A percentile compares a stretch with the other conserved stretches of the same genome.
phyloP scores from a whole-genome alignment of 2,113 vertebrate genomes.

The Aphyosemion australe region DNA sequence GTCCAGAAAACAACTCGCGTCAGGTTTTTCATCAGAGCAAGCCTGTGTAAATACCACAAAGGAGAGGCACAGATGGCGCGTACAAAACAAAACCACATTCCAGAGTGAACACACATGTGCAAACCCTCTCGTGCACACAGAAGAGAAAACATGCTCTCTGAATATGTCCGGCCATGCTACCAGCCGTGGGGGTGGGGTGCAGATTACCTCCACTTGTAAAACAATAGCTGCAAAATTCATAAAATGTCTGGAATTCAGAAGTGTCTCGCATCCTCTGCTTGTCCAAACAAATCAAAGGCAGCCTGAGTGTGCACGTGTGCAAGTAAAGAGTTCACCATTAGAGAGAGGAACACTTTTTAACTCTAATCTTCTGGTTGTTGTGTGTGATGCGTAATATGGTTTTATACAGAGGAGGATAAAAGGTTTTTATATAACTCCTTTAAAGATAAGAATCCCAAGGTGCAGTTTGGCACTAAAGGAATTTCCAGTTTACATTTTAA shows the following conservation, averaged over 20 bases:
- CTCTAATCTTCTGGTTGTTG: neutral
- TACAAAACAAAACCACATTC: constrained; percentile 70
- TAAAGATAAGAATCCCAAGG: too few relatives aligned
- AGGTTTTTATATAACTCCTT: too few relatives aligned
- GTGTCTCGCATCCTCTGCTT: constrained; percentile 39
- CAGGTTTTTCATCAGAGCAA: constrained; percentile 44
- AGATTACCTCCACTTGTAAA: constrained; percentile 58
- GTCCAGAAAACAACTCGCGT: constrained; percentile 41
- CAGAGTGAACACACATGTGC: constrained; percentile 71
- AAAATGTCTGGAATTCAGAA: constrained; percentile 71
- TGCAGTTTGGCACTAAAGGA: too few relatives aligned
- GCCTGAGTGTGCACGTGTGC: constrained; percentile 23
- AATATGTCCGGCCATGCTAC: constrained; percentile 61
- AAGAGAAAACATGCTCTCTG: constrained; percentile 31
- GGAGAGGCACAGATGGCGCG: constrained; percentile 62
- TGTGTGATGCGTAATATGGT: too few relatives aligned
- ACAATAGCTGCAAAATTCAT: constrained; percentile 57
- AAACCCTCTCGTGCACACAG: constrained; percentile 55
- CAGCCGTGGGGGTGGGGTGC: constrained; percentile 33
- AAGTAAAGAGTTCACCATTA: neutral
- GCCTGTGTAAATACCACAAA: constrained; percentile 65
- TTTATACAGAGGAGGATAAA: too few relatives aligned
- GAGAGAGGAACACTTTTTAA: neutral
- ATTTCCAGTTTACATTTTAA: too few relatives aligned
- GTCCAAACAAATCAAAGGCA: constrained; percentile 50